Evolutionary conservation across 37 sponge, comb jelly and placozoan species (phyloP).

Genomic region (Eunapius fragilis): DNA sequence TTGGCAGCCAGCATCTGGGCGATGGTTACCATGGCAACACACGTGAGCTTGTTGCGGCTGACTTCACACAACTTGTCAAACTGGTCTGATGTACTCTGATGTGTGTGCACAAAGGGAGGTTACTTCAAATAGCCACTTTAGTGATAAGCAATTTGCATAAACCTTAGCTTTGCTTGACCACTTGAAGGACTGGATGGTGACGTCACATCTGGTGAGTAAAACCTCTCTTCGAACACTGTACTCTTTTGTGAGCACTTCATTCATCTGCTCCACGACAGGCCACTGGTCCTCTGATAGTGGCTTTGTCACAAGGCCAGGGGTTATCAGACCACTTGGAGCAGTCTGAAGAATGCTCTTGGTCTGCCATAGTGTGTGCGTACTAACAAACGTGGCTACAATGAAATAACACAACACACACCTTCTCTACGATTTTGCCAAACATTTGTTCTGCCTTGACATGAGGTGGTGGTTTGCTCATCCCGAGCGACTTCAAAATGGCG

Average conservation of each 20-base stretch:
- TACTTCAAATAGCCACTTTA: background rate
- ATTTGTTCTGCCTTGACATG: conserved; percentile 46
- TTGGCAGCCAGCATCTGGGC: conserved; percentile 75
- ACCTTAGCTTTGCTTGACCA: conserved; percentile 86
- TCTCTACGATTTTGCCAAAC: conserved; percentile 62
- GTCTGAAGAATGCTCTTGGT: conserved; percentile 24
- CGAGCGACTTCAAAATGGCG: conserved; percentile 51
- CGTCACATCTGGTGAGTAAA: conserved; percentile 87
- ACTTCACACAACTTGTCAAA: conserved; percentile 13
- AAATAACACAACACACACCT: conserved; percentile 47
- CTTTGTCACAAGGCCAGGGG: conserved; percentile 41
- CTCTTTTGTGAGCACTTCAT: conserved; percentile 64
- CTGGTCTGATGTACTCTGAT: conserved; percentile 65
- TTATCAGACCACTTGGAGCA: conserved; percentile 24
- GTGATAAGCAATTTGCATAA: background rate
- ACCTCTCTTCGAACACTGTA: conserved; percentile 76
- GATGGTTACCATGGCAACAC: conserved; percentile 40
- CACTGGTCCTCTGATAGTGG: conserved; percentile 65
- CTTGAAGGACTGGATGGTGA: conserved; percentile 87
- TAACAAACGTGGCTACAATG: too few species aligned
- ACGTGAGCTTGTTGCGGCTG: conserved; percentile 23
- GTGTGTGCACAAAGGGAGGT: background rate
- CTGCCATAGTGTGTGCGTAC: too few species aligned
- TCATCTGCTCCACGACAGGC: conserved; percentile 72
- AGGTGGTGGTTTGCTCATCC: conserved; percentile 62